Percentiles rank a stretch among this genome's conserved stretches.
Conservation (phyloP, 2,888 invertebrate genomes). For the Syrista parreyssii region DNA sequence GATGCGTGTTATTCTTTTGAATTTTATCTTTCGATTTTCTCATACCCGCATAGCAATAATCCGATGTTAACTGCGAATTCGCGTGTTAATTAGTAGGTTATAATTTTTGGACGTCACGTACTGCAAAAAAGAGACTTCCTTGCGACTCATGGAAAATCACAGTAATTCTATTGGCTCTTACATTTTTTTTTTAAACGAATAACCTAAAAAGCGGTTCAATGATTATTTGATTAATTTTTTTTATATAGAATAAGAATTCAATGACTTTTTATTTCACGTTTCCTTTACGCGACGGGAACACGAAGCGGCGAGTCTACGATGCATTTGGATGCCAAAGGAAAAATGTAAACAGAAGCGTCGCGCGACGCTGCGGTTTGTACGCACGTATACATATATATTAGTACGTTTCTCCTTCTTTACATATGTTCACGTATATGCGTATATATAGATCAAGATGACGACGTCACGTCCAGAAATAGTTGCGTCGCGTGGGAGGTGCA, state of each 20-base stretch:
- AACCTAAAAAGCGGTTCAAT: background rate
- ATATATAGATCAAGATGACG: background rate
- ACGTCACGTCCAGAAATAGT: slow-evolving; percentile 59
- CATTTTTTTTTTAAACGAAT: background rate
- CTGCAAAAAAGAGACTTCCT: background rate
- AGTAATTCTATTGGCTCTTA: background rate
- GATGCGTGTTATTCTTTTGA: background rate
- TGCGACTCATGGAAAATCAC: background rate
- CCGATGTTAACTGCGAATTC: background rate
- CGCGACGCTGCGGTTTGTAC: background rate
- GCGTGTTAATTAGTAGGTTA: background rate
- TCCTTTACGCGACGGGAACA: background rate
- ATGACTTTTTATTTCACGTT: background rate
- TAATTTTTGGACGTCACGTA: background rate
- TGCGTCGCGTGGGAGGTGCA: slow-evolving; percentile 59
- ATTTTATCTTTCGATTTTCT: background rate
- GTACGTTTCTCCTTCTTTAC: background rate
- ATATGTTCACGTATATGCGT: background rate
- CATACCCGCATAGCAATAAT: background rate
- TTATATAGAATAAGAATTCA: too few species aligned
- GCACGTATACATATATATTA: background rate
- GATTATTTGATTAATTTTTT: background rate
- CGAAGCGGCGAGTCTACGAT: too few species aligned
- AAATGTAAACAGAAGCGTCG: background rate
- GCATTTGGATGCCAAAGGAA: background rate